A percentile compares a stretch with the other conserved stretches of the same genome.
These are phyloP conservation scores for Athetis lepigone DNA, from an alignment of 2,888 invertebrate species.

Conservation along the genomic window DNA sequence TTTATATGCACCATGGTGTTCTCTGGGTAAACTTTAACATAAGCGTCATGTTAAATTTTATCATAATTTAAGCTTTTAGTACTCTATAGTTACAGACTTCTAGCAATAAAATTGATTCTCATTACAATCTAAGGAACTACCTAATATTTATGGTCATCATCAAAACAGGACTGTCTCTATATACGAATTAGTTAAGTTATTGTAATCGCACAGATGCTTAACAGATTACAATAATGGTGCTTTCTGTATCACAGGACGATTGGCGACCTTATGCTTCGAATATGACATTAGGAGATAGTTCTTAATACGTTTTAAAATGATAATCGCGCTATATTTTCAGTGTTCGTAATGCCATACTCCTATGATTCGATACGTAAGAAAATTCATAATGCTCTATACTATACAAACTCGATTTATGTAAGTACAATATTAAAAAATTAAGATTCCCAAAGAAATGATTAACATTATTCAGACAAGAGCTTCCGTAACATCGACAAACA, in stretches of 20 bases:
- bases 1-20: conserved; percentile 40
- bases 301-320: conserved; percentile 48
- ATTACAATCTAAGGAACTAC: conserved; percentile 57
- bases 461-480: conserved; percentile 89
- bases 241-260: conserved; percentile 64
- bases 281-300: conserved; percentile 50
- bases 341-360: conserved; percentile 53
- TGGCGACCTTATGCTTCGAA: conserved; percentile 56
- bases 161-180: conserved; percentile 46
- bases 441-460: conserved; percentile 87
- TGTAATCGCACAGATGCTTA: conserved; percentile 50
- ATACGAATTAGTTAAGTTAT: conserved; percentile 49
- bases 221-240: conserved; percentile 60
- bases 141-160: conserved; percentile 49
- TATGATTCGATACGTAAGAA: conserved; percentile 53
- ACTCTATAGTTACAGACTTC: conserved; percentile 38
- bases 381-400: conserved; percentile 62
- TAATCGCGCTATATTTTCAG: conserved; percentile 56
- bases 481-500: conserved; percentile 84
- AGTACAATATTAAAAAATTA: conserved; percentile 65
- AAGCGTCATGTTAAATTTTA: conserved; percentile 32
- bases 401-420: conserved; percentile 62
- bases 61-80: conserved; percentile 42
- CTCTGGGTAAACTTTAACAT: conserved; percentile 47
- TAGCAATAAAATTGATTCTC: conserved; percentile 49